Evolutionary conservation across 2,113 vertebrate species (phyloP), one percentile per base, ranked within the genome.

Genomic region (Stomatorhinus ivindoensis): DNA sequence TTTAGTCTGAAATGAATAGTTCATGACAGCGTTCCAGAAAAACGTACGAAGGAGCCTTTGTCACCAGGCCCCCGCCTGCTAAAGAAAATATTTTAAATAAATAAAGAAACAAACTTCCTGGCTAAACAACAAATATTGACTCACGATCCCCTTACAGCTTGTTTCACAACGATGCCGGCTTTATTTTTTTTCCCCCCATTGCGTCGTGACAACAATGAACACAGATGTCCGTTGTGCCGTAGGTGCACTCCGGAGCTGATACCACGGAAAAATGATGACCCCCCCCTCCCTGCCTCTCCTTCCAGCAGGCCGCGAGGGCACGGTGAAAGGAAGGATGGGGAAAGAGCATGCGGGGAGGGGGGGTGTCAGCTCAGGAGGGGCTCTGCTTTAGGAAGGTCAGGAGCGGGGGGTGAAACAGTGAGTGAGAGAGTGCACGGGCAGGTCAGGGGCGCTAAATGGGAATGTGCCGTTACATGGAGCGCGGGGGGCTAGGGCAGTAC

Each of bases 401-500:
- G 35, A 46, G 80, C 0, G 10, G 24, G 53, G 51, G 86, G 48
- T 31, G 31, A 15, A 48, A 24, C 47, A 44, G 84, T n/a, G 51
- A 55, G 86, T 55, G 86, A 87, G 47, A 31, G 21, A 88, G 87
- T 61, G 53, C 48, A 88, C 42, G 55, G 87, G 35, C 53, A 86
- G 83, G 9, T 15, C 27, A 42, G 31, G 89, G 21, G 73, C 17
- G 42, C 9, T 46, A 50, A 86, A 35, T 27, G 48, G 48, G 50
- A 31, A 51, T 83, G 61, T 51, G 93, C 97, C 24, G 19, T 91
- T 94, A 98, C 98, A 97, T 97, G 99, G 98, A 94, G 97, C 98
- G 98, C 97, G 99, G 98, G 98, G 94, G 97, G 88, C 98, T 97
- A 95, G 51, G 97, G 97, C 93, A 99, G 96, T 8, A 17, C 8